Evolutionary conservation across 2,113 vertebrate genomes (phyloP).

Genomic region (Oncorhynchus nerka): DNA sequence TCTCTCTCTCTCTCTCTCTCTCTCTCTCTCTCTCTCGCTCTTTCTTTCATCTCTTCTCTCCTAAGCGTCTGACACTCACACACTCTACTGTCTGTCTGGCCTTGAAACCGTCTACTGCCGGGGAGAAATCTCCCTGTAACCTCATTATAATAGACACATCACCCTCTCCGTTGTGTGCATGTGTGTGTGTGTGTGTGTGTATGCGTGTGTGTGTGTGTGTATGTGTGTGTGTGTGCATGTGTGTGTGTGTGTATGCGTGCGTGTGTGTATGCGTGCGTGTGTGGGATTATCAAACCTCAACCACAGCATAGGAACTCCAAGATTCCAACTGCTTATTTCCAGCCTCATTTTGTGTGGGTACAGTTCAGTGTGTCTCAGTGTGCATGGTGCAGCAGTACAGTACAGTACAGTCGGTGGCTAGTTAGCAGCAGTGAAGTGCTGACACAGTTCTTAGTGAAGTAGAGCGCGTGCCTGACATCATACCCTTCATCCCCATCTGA

Average conservation of each 20-base stretch:
- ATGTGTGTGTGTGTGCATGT: accelerated
- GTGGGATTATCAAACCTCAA: too few species aligned
- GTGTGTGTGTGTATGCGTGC: not conserved
- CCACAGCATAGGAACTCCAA: too few species aligned
- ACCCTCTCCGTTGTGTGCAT: not conserved
- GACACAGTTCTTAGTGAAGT: constrained; percentile 23
- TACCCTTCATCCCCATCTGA: not conserved
- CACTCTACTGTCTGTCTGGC: constrained; percentile 29
- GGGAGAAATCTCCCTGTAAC: constrained; percentile 12
- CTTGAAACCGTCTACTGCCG: constrained; percentile 29
- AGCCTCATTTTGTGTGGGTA: too few species aligned
- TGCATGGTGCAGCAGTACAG: not conserved
- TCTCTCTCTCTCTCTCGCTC: too few species aligned
- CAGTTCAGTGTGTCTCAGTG: not conserved
- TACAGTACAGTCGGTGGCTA: not conserved
- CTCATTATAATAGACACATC: constrained; percentile 30
- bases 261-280: not conserved
- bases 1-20: too few species aligned
- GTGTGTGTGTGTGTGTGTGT: not conserved
- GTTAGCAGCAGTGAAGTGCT: not conserved
- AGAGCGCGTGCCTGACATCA: not conserved
- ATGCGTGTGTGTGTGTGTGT: not conserved
- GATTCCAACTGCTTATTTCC: too few species aligned
- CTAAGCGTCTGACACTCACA: constrained; percentile 31
- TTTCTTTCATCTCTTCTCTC: not conserved